These are phyloP conservation scores for Drosophila kepulauana DNA, from an alignment of 1,140 invertebrate species.

Conservation along the genomic window DNA sequence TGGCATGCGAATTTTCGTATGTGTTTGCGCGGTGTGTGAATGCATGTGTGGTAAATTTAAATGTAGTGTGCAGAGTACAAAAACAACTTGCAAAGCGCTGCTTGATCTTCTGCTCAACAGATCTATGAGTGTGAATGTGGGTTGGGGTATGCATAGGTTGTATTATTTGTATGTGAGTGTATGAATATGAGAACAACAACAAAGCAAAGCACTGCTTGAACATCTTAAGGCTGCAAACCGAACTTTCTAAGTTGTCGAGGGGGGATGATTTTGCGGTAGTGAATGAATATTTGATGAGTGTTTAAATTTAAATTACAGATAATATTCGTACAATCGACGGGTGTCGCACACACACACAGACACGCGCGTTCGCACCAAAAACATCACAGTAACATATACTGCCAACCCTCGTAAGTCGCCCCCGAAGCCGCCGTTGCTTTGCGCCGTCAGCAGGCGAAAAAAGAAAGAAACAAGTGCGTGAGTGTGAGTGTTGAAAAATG, in stretches of 20 bases:
- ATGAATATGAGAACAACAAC: no score
- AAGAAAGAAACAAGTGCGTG: slow-evolving; percentile 54
- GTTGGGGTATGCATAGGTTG: no score
- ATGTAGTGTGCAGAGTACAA: slow-evolving; percentile 12
- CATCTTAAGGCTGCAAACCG: neutral
- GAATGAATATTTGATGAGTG: slow-evolving; percentile 43
- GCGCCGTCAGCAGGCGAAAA: neutral
- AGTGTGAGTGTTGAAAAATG: slow-evolving; percentile 58
- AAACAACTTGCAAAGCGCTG: slow-evolving; percentile 36
- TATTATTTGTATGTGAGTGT: no score
- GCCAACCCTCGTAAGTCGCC: slow-evolving; percentile 57
- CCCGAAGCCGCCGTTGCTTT: slow-evolving; percentile 12
- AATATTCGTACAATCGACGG: slow-evolving; percentile 47
- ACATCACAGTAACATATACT: slow-evolving; percentile 62
- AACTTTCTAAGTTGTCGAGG: neutral
- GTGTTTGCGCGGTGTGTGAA: slow-evolving; percentile 14
- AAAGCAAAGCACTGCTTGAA: slow-evolving; percentile 4
- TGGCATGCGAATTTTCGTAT: slow-evolving; percentile 17
- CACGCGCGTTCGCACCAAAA: slow-evolving; percentile 13
- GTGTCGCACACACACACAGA: slow-evolving; percentile 38
- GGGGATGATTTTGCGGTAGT: slow-evolving; percentile 5
- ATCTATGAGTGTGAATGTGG: no score
- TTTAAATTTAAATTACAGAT: slow-evolving; percentile 72
- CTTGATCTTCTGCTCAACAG: neutral
- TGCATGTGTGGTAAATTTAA: slow-evolving; percentile 16